These are phyloP conservation scores for Crocallis elinguaria DNA, from an alignment of 2,888 invertebrate species.

Conservation along the genomic window DNA sequence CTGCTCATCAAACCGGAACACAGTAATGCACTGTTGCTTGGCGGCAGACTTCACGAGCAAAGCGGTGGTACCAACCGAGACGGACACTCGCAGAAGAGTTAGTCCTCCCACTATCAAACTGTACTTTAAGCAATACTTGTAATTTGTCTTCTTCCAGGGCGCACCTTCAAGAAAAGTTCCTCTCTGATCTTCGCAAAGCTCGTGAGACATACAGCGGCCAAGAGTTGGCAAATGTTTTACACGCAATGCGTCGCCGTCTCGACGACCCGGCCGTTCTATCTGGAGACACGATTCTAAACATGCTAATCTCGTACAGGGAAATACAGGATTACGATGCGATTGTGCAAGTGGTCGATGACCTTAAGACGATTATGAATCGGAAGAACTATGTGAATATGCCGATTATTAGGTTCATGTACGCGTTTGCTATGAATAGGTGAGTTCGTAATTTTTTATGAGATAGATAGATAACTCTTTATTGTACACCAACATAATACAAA, in stretches of 20 bases:
- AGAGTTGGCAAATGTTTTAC: slow-evolving; percentile 91
- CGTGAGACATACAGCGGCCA: slow-evolving; percentile 94
- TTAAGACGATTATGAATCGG: slow-evolving; percentile 94
- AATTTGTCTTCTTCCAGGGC: slow-evolving; percentile 85
- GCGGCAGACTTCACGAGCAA: too few species aligned
- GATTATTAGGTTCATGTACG: slow-evolving; percentile 96
- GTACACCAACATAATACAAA: too few species aligned
- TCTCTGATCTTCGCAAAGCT: slow-evolving; percentile 96
- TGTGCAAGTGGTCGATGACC: slow-evolving; percentile 97
- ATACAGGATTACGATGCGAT: slow-evolving; percentile 98
- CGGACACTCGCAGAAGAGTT: too few species aligned
- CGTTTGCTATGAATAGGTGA: slow-evolving; percentile 97
- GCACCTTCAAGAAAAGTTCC: slow-evolving; percentile 98
- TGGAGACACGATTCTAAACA: slow-evolving; percentile 97
- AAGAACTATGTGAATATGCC: slow-evolving; percentile 95
- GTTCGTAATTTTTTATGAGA: too few species aligned
- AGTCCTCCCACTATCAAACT: background rate
- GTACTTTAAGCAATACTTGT: background rate
- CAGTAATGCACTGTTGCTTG: too few species aligned
- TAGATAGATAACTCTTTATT: too few species aligned
- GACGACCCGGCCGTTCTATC: slow-evolving; percentile 99
- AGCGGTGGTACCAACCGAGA: too few species aligned
- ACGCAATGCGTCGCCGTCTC: slow-evolving; percentile 95
- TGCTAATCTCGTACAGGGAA: slow-evolving; percentile 95
- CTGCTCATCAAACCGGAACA: too few species aligned